Conservation (phyloP, 2,888 invertebrate genomes). For the Ectobius pallidus region DNA sequence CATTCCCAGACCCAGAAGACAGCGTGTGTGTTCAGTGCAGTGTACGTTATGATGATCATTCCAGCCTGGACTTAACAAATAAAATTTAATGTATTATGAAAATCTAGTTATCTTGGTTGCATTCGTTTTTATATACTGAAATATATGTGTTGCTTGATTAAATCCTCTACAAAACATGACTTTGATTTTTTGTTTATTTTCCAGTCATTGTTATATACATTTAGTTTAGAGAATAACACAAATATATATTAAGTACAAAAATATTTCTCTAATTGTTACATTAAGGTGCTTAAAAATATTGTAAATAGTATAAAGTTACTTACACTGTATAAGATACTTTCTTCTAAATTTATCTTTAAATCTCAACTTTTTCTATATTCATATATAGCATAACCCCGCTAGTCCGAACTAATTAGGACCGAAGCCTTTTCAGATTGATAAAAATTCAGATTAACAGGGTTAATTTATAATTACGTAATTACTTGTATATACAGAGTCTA, state of each 20-base stretch:
- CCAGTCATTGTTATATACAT: not conserved
- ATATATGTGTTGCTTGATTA: not conserved
- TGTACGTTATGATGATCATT: slow-evolving; percentile 8
- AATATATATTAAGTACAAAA: slow-evolving; percentile 29
- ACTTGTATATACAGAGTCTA: too few species aligned
- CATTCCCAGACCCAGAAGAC: not conserved
- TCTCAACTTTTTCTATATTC: too few species aligned
- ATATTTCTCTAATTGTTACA: slow-evolving; percentile 24
- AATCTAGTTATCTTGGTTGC: not conserved
- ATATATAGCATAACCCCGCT: too few species aligned
- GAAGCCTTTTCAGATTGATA: too few species aligned
- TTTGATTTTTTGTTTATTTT: not conserved
- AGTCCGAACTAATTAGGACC: too few species aligned
- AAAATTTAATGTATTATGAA: not conserved
- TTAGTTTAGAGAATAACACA: slow-evolving; percentile 20
- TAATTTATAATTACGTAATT: too few species aligned
- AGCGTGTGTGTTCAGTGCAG: not conserved
- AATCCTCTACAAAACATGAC: not conserved
- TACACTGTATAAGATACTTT: not conserved
- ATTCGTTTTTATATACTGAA: not conserved
- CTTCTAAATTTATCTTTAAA: slow-evolving; percentile 6
- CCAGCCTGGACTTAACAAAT: not conserved
- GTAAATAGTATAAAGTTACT: slow-evolving; percentile 18
- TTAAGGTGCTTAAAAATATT: slow-evolving; percentile 27
- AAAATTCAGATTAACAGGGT: too few species aligned